Percentiles rank a stretch among this genome's conserved stretches.
Conservation (phyloP, 1,140 invertebrate species). For the Chironomus striatipennis region DNA sequence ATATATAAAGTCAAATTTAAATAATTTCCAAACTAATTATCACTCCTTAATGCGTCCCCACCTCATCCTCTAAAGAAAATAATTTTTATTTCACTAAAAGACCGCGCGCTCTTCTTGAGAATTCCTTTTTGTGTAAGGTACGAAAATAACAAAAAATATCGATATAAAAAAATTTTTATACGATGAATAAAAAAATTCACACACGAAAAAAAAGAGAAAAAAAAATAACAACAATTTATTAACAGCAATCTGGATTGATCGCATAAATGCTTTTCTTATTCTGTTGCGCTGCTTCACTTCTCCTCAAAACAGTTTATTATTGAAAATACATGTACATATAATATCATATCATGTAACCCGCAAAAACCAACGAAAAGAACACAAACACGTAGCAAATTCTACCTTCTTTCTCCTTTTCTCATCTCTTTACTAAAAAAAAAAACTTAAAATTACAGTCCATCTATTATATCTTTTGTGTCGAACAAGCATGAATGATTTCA, state of each 20-base stretch:
- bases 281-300: background rate
- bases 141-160: too few species aligned
- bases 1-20: too few species aligned
- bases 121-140: constrained; percentile 9
- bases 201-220: background rate
- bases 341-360: constrained; percentile 10
- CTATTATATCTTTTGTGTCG: background rate
- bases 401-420: background rate
- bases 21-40: background rate
- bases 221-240: constrained; percentile 20
- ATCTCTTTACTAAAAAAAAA: background rate
- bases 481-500: constrained; percentile 19
- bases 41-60: background rate
- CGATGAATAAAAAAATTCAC: constrained; percentile 11
- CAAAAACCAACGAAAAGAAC: background rate
- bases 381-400: background rate
- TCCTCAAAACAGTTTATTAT: background rate
- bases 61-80: background rate
- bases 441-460: background rate
- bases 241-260: constrained; percentile 20
- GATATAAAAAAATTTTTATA: constrained; percentile 14
- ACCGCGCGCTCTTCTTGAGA: background rate
- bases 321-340: background rate
- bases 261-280: constrained; percentile 6
- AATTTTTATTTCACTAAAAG: background rate